Conservation (phyloP, 2,888 invertebrate species). For the Callinectes sapidus region DNA sequence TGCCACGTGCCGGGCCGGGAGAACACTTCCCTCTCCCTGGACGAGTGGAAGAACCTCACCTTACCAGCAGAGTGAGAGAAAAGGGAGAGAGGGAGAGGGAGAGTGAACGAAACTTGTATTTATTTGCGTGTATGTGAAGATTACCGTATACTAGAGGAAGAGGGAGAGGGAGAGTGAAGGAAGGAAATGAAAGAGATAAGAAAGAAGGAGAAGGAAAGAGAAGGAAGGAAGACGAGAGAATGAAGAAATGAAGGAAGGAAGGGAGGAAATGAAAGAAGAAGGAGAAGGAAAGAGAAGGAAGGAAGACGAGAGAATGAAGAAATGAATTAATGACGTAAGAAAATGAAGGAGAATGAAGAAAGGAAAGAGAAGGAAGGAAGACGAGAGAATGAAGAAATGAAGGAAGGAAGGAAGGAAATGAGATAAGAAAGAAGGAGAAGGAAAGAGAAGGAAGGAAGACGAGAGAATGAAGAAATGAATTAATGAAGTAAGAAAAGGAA, state of each 20-base stretch:
- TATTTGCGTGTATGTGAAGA: too few species aligned
- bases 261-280: neutral
- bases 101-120: neutral
- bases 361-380: neutral
- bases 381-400: neutral
- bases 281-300: neutral
- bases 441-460: too few species aligned
- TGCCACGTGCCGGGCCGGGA: slow-evolving; percentile 79
- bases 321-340: too few species aligned
- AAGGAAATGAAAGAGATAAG: neutral
- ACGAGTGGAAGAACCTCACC: too few species aligned
- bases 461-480: neutral
- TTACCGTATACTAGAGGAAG: too few species aligned
- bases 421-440: neutral
- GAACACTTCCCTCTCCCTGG: slow-evolving; percentile 77
- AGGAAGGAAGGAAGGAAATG: neutral
- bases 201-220: neutral
- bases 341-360: neutral
- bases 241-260: neutral
- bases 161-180: neutral
- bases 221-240: neutral
- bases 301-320: neutral
- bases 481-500: neutral
- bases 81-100: neutral
- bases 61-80: neutral